A percentile compares a stretch with the other conserved stretches of the same genome.
These are phyloP conservation scores for Peromyscus eremicus DNA, from an alignment of 2,797 vertebrate genomes.

Conservation along the genomic window DNA sequence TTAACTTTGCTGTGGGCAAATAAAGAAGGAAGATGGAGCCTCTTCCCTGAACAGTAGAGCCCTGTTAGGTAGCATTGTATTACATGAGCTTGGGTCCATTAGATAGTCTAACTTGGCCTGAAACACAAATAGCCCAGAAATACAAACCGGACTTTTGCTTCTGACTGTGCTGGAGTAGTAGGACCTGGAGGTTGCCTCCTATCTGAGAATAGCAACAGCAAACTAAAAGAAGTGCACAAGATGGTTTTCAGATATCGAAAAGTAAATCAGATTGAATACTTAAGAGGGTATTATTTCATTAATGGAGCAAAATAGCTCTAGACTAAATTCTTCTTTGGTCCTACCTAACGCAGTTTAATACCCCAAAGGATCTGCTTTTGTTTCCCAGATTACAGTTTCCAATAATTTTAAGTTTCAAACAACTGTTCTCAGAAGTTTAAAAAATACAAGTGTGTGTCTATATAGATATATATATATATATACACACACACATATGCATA, in stretches of 20 bases:
- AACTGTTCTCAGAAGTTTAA: constrained; percentile 33
- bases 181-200: background rate
- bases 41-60: background rate
- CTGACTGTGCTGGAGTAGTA: background rate
- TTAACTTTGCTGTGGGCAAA: background rate
- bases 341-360: constrained; percentile 7
- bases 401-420: background rate
- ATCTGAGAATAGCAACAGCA: background rate
- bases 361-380: background rate
- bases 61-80: background rate
- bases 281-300: background rate
- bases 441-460: background rate
- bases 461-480: background rate
- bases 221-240: background rate
- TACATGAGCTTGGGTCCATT: background rate
- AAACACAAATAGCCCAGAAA: background rate
- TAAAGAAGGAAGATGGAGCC: background rate
- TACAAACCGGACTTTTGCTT: background rate
- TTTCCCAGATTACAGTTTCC: background rate
- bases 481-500: background rate
- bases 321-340: background rate
- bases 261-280: background rate
- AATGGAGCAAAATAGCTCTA: background rate
- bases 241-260: background rate
- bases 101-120: background rate